These are phyloP conservation scores for Cyclina sinensis DNA, from an alignment of 1,140 invertebrate species.

Conservation along the genomic window DNA sequence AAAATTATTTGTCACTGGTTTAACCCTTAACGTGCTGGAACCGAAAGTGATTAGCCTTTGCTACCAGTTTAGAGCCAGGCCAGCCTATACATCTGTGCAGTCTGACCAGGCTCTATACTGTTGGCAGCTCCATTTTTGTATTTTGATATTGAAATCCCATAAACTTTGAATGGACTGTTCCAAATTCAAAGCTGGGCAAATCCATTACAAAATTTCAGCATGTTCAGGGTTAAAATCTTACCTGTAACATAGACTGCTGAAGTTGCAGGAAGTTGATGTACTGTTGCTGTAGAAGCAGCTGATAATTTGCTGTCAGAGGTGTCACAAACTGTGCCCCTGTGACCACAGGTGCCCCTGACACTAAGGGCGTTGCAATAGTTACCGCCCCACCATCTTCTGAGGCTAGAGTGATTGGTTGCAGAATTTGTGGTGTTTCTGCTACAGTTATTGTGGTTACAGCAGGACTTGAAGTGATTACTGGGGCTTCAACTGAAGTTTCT, in stretches of 20 bases:
- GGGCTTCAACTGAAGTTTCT: slow-evolving; percentile 1
- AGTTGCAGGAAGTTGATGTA: slow-evolving; percentile 65
- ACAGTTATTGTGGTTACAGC: slow-evolving; percentile 8
- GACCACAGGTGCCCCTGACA: slow-evolving; percentile 22
- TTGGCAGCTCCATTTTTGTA: no score
- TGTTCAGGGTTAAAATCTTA: no score
- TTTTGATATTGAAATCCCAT: no score
- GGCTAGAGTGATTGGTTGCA: slow-evolving; percentile 55
- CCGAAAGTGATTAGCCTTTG: no score
- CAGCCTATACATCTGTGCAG: no score
- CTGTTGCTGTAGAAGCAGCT: slow-evolving; percentile 64
- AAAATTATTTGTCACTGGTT: no score
- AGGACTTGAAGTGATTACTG: slow-evolving; percentile 9
- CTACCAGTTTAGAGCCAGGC: no score
- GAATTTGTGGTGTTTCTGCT: neutral
- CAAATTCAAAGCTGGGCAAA: no score
- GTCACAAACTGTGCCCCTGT: slow-evolving; percentile 8
- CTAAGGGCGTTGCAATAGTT: slow-evolving; percentile 49
- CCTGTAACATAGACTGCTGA: slow-evolving; percentile 61
- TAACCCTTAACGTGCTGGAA: no score
- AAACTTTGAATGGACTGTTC: no score
- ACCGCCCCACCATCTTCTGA: slow-evolving; percentile 38
- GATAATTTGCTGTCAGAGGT: slow-evolving; percentile 47
- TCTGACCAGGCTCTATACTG: no score
- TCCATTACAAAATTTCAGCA: no score